Evolutionary conservation across 2,113 vertebrate species (phyloP).

Genomic region (Proterorhinus semilunaris): DNA sequence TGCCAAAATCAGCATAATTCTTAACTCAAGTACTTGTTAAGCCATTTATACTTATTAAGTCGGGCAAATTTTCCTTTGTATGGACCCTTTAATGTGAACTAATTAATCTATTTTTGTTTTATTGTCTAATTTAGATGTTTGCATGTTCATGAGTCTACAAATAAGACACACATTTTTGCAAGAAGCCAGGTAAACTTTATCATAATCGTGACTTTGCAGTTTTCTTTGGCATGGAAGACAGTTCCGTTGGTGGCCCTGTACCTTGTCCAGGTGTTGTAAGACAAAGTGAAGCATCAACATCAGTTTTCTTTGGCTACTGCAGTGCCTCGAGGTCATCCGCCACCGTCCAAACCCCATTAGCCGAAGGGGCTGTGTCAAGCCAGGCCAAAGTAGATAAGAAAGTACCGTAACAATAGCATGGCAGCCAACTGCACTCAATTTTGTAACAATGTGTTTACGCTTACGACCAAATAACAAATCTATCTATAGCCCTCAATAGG

Average conservation of each 20-base stretch:
- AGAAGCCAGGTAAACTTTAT: no score
- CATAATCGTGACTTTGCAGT: no score
- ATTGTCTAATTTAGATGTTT: no score
- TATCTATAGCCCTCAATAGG: conserved; percentile 17
- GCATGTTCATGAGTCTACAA: no score
- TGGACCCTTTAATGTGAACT: no score
- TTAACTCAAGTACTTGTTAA: no score
- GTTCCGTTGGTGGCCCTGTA: not conserved
- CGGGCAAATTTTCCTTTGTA: no score
- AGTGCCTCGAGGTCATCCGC: conserved; percentile 27
- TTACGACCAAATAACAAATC: conserved; percentile 36
- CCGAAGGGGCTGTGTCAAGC: conserved; percentile 39
- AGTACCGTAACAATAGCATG: conserved; percentile 21
- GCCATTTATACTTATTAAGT: no score
- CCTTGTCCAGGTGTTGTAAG: conserved; percentile 13
- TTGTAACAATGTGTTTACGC: conserved; percentile 25
- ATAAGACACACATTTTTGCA: no score
- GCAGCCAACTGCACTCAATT: conserved; percentile 33
- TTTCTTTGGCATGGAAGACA: not conserved
- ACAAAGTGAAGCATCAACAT: conserved; percentile 38
- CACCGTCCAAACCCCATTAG: conserved; percentile 50
- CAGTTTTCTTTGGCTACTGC: conserved; percentile 26
- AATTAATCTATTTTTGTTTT: no score
- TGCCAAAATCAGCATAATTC: no score
- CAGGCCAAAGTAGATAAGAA: conserved; percentile 46